Base-by-base conservation (phyloP, 2,888 invertebrate species). In the Maniola hyperantus region DNA sequence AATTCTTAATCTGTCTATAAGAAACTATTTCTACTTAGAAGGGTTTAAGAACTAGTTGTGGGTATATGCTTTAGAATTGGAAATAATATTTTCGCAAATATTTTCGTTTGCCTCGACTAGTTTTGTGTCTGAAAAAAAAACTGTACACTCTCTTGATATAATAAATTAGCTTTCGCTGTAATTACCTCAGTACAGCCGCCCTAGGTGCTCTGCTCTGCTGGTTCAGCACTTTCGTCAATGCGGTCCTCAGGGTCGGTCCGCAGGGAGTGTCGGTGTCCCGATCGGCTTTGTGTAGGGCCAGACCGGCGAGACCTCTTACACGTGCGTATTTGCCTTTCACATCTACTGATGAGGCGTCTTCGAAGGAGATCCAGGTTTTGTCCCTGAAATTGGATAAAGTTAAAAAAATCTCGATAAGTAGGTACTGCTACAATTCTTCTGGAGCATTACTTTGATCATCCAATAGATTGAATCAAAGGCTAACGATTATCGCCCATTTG, bases 321-420 rank as follows among this genome's bases (percentile, higher is more conserved):
- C 96, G 83, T 0, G 94, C 93, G 83, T 96, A 96, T 83, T 96
- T 96, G 11, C 95, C 95, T 89, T 96, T 96, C 73, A 96, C 96
- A 76, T 95, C 94, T 18, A 95, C 93, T 57, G 96, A 95, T 18
- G 94, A 95, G 0, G 94, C 86, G 79, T 96, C 96, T 77, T 96
- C 96, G 79, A 96, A 96, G 5, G 96, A 94, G 61, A 96, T 93
- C 96, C 96, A 96, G 15, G 94, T 93, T 59, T 92, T 92, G 78
- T 95, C 93, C 79, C 94, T 95, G 77, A 8, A 82, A 79, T 65
- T 5, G 13, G 10, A 11, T 39, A 4, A 39, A 39, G 10, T 39
- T 39, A 1, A 2, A 39, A 39, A 11, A 26, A 26, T 26, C 26
- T 26, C 26, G 26, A n/a, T n/a, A n/a, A n/a, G n/a, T n/a, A n/a